Percentiles rank a stretch among this genome's conserved stretches.
Conservation (phyloP, 2,113 vertebrate species). For the Tetrax tetrax region DNA sequence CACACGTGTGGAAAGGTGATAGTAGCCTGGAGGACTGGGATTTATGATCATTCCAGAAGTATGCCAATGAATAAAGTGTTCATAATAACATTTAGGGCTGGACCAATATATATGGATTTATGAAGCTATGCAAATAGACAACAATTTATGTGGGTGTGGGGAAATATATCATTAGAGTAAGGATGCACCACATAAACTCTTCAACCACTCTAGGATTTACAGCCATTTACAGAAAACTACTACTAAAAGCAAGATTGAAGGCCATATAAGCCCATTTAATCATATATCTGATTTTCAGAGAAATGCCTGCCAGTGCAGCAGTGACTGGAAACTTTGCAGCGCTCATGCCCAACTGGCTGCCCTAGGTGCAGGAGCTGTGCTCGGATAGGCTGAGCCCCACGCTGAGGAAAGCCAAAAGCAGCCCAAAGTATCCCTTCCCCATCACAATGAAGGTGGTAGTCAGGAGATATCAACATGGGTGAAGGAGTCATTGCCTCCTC, state of each 20-base stretch:
- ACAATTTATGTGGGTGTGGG: constrained; percentile 50
- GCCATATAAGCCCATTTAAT: constrained; percentile 9
- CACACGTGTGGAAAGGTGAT: not conserved
- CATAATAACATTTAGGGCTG: constrained; percentile 42
- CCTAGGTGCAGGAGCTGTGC: not conserved
- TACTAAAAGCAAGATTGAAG: constrained; percentile 51
- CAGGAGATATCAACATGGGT: not conserved
- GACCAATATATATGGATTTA: constrained; percentile 50
- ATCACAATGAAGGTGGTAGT: not conserved
- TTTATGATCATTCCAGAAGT: not conserved
- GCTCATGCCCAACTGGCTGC: not conserved
- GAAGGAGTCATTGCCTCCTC: not conserved
- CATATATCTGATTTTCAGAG: not conserved
- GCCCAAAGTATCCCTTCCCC: not conserved
- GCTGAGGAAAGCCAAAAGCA: not conserved
- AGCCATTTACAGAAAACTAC: not conserved
- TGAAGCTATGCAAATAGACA: constrained; percentile 32
- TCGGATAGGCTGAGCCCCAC: not conserved
- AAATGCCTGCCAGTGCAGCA: not conserved
- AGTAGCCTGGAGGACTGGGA: not conserved
- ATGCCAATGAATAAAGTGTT: not conserved
- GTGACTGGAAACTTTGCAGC: not conserved
- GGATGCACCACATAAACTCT: constrained; percentile 18
- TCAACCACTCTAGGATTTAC: constrained; percentile 55
- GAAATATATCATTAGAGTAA: constrained; percentile 47